These are phyloP conservation scores for Meandrusa payeni DNA, from an alignment of 2,888 invertebrate species.

Conservation along the genomic window DNA sequence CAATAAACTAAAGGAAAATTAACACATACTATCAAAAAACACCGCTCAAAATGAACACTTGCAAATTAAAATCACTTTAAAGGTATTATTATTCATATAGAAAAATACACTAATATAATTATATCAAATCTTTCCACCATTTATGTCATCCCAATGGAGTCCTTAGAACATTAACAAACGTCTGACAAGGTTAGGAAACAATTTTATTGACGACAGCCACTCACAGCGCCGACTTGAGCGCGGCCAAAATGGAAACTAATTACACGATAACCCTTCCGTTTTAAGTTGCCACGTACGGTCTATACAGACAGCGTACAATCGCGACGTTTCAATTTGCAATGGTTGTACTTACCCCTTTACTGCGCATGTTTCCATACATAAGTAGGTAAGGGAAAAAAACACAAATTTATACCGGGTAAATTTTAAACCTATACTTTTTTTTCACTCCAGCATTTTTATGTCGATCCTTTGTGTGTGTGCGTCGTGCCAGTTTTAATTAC, in stretches of 20 bases:
- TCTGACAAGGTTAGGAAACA: conserved; percentile 26
- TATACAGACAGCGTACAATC: too few species aligned
- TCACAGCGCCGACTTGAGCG: conserved; percentile 31
- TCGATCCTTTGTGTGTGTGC: conserved; percentile 77
- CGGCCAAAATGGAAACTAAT: conserved; percentile 53
- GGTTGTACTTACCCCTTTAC: conserved; percentile 68
- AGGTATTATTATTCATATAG: too few species aligned
- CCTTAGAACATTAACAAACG: conserved; percentile 15
- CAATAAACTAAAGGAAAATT: too few species aligned
- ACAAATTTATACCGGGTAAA: conserved; percentile 81
- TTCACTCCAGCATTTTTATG: conserved; percentile 75
- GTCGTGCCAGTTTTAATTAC: conserved; percentile 77
- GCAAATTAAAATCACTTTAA: too few species aligned
- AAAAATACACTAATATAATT: too few species aligned
- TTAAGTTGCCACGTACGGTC: too few species aligned
- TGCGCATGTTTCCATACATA: conserved; percentile 78
- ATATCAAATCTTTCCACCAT: too few species aligned
- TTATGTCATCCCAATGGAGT: too few species aligned
- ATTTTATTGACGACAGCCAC: conserved; percentile 32
- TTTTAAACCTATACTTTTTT: conserved; percentile 81
- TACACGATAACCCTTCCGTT: too few species aligned
- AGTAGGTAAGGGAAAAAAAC: conserved; percentile 78
- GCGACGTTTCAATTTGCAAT: conserved; percentile 31
- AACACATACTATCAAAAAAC: too few species aligned
- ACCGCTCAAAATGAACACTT: too few species aligned